Conservation (phyloP, 2,113 vertebrate genomes). For the Ailuropoda melanoleuca region DNA sequence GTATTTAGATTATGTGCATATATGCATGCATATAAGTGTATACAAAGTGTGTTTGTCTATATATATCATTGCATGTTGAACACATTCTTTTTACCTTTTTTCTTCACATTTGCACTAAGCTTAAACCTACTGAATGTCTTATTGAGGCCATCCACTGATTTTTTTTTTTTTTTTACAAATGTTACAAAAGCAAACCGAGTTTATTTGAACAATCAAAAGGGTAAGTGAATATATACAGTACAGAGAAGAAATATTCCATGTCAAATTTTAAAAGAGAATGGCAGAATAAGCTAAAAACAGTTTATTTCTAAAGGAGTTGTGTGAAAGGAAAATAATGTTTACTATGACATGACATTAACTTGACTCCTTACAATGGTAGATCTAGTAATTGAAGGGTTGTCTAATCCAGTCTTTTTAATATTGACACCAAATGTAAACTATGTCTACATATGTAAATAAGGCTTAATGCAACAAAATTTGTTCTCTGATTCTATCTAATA, state of each 20-base stretch:
- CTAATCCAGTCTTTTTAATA: not conserved
- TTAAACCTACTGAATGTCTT: not conserved
- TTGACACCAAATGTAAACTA: not conserved
- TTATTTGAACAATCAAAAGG: slow-evolving; percentile 54
- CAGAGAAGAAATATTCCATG: not conserved
- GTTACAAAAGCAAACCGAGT: slow-evolving; percentile 52
- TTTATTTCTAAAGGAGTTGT: slow-evolving; percentile 14
- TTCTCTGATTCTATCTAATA: not conserved
- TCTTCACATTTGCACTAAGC: not conserved
- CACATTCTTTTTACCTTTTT: not conserved
- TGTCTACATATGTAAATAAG: not conserved
- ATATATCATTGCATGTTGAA: not conserved
- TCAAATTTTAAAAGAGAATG: slow-evolving; percentile 41
- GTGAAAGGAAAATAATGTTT: slow-evolving; percentile 19
- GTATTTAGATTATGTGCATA: not conserved
- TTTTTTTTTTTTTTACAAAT: not conserved
- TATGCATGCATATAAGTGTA: not conserved
- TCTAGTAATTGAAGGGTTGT: not conserved
- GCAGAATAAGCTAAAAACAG: slow-evolving; percentile 11
- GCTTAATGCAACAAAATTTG: not conserved
- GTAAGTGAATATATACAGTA: not conserved
- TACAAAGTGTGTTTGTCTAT: not conserved
- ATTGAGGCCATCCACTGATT: not conserved
- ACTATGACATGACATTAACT: not conserved
- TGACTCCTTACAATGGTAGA: not conserved